These are phyloP conservation scores for Alcedo atthis DNA, from an alignment of 2,797 vertebrate species.

Conservation along the genomic window DNA sequence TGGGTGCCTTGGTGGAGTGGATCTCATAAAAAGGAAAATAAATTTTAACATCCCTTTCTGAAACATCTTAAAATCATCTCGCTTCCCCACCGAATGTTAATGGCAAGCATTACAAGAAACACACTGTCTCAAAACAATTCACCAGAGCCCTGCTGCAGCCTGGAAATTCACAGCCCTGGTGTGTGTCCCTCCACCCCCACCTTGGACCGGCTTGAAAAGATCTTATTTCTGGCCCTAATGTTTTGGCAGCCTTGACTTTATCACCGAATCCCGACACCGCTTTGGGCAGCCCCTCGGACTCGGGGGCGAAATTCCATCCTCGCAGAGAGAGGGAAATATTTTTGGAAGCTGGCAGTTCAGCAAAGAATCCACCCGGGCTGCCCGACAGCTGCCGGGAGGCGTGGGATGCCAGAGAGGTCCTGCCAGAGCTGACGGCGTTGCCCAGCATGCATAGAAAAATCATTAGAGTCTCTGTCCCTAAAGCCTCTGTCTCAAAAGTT, in stretches of 20 bases:
- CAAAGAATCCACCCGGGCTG: conserved; percentile 43
- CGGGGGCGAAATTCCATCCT: conserved; percentile 20
- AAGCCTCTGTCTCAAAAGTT: conserved; percentile 39
- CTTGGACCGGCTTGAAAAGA: background rate
- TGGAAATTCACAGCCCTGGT: background rate
- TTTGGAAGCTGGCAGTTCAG: conserved; percentile 43
- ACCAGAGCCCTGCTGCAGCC: background rate
- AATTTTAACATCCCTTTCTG: conserved; percentile 60
- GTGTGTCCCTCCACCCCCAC: background rate
- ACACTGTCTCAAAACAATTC: background rate
- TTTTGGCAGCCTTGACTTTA: background rate
- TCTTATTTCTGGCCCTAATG: background rate
- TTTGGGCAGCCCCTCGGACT: background rate
- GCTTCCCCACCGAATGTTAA: conserved; percentile 38
- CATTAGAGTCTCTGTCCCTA: conserved; percentile 46
- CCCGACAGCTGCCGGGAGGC: conserved; percentile 35
- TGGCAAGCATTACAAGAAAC: conserved; percentile 1
- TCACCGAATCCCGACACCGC: background rate
- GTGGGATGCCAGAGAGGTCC: conserved; percentile 22
- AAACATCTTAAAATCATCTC: conserved; percentile 55
- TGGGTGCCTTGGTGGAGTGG: conserved; percentile 34
- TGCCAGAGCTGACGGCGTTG: background rate
- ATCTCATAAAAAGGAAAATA: conserved; percentile 61
- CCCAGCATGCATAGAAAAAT: conserved; percentile 3
- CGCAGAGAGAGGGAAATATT: background rate